A percentile compares a stretch with the other conserved stretches of the same genome.
phyloP scores from a whole-genome alignment of 2,113 vertebrate genomes.

The Ophthalmotilapia sp. region DNA sequence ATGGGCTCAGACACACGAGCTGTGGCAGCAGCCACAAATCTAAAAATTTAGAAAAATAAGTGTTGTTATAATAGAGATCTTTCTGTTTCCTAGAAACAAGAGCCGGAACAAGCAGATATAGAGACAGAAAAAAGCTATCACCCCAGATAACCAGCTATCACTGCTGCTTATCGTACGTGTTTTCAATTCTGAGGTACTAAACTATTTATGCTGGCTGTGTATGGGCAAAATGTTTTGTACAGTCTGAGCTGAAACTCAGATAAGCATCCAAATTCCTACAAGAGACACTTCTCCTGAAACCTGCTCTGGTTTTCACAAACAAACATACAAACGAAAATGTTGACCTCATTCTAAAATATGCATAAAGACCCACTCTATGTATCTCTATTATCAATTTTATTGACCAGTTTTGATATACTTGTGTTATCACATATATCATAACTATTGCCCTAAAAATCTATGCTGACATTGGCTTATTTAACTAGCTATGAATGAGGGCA shows the following conservation, averaged over 20 bases:
- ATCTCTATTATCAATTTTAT: neutral
- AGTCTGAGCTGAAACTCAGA: neutral
- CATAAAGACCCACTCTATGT: neutral
- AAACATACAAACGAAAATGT: neutral
- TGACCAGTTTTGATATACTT: neutral
- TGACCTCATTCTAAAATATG: neutral
- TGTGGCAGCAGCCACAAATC: neutral
- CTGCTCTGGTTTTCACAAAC: neutral
- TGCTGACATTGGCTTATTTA: neutral
- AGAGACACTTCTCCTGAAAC: neutral
- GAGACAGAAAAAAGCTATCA: neutral
- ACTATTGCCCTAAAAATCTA: neutral
- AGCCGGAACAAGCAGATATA: neutral
- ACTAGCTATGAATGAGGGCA: neutral
- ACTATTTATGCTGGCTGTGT: neutral
- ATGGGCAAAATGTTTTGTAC: neutral
- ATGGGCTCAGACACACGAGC: neutral
- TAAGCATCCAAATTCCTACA: neutral
- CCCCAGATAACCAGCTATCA: neutral
- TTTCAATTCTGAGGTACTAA: neutral
- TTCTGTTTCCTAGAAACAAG: neutral
- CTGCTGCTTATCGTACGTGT: rapidly evolving
- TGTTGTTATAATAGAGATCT: neutral
- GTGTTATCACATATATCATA: neutral
- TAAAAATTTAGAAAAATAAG: neutral